These are phyloP conservation scores for Drosophila jambulina DNA, from an alignment of 1,140 invertebrate genomes.

Conservation along the genomic window DNA sequence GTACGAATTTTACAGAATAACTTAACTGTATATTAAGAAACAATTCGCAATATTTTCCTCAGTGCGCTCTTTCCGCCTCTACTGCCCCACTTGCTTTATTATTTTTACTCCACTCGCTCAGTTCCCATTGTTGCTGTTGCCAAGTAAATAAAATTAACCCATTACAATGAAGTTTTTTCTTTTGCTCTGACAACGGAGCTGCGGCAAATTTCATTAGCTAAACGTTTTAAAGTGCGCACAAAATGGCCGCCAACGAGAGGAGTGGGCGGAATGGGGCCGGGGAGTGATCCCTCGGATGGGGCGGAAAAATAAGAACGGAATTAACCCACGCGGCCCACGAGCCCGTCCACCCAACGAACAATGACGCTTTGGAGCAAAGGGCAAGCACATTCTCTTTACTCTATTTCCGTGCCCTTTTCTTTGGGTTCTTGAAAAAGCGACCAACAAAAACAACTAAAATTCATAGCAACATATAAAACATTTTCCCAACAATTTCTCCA, in stretches of 20 bases:
- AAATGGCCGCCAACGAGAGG: slow-evolving; percentile 56
- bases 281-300: slow-evolving; percentile 13
- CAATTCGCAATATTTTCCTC: not conserved
- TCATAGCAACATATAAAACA: slow-evolving; percentile 82
- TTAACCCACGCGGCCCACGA: slow-evolving; percentile 19
- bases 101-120: slow-evolving; percentile 64
- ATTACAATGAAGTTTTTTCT: slow-evolving; percentile 78
- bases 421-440: slow-evolving; percentile 38
- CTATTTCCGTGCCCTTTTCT: slow-evolving; percentile 69
- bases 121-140: slow-evolving; percentile 62
- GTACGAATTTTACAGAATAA: not conserved
- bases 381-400: slow-evolving; percentile 79
- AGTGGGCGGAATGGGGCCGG: not conserved
- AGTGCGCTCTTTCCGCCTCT: slow-evolving; percentile 5
- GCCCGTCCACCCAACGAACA: slow-evolving; percentile 35
- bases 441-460: slow-evolving; percentile 69
- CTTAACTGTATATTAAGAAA: too few species aligned
- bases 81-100: slow-evolving; percentile 61
- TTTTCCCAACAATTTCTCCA: slow-evolving; percentile 77
- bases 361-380: slow-evolving; percentile 78
- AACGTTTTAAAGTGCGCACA: slow-evolving; percentile 79
- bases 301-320: slow-evolving; percentile 40
- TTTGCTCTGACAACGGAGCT: slow-evolving; percentile 44
- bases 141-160: slow-evolving; percentile 80
- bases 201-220: slow-evolving; percentile 78